These are phyloP conservation scores for Henicopernis longicauda DNA, from an alignment of 2,113 vertebrate species.

Conservation along the genomic window DNA sequence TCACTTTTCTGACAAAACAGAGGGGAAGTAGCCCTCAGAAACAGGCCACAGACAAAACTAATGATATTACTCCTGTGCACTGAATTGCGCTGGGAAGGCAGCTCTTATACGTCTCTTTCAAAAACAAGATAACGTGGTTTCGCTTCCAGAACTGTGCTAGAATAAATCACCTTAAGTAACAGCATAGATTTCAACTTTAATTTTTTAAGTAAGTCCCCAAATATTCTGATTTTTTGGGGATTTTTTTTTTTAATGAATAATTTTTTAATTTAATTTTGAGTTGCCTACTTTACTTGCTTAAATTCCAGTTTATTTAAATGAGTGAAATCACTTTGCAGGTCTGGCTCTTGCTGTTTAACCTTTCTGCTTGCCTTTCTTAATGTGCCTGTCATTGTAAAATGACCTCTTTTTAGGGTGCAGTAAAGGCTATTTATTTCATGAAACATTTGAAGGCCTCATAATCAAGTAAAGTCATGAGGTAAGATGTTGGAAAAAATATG, in stretches of 20 bases:
- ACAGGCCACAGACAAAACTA: background rate
- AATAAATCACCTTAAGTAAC: background rate
- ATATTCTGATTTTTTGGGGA: background rate
- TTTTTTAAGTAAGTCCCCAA: background rate
- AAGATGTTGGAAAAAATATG: background rate
- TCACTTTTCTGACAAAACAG: background rate
- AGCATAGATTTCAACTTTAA: background rate
- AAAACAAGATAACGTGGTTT: background rate
- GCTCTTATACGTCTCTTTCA: background rate
- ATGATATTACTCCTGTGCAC: background rate
- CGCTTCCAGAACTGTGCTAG: background rate
- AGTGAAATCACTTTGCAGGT: background rate
- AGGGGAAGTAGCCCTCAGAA: background rate
- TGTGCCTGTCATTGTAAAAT: background rate
- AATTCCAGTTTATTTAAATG: background rate
- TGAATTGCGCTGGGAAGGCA: background rate
- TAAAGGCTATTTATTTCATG: background rate
- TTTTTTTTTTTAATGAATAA: background rate
- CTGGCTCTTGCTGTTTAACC: background rate
- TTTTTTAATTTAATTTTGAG: background rate
- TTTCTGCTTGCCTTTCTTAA: background rate
- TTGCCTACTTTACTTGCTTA: background rate
- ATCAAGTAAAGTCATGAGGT: background rate
- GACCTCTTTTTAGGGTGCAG: background rate
- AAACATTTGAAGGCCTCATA: background rate